Evolutionary conservation across 2,888 invertebrate genomes (phyloP).

Genomic region (Drosophila mettleri): DNA sequence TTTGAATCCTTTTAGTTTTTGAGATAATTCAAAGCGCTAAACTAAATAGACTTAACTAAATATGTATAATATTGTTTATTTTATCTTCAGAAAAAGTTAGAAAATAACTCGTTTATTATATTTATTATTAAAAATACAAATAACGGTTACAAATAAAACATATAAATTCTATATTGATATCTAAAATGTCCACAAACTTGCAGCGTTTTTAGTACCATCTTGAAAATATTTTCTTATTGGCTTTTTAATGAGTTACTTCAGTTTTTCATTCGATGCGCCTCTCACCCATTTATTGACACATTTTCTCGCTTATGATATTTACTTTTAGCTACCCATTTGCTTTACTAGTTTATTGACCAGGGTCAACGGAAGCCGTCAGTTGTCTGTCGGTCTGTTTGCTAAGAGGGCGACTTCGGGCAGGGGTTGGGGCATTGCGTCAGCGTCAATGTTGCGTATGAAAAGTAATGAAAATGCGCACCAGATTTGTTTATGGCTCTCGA

Average conservation of each 20-base stretch:
- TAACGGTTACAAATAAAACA: background rate
- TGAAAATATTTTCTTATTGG: background rate
- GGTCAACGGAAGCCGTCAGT: slow-evolving; percentile 72
- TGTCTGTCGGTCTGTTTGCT: slow-evolving; percentile 28
- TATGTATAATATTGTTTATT: too few species aligned
- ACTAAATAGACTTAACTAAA: too few species aligned
- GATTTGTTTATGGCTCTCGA: slow-evolving; percentile 48
- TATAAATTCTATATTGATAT: background rate
- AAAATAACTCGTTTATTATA: too few species aligned
- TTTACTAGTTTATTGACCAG: slow-evolving; percentile 66
- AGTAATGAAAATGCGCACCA: slow-evolving; percentile 47
- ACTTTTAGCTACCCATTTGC: slow-evolving; percentile 42
- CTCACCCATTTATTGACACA: slow-evolving; percentile 53
- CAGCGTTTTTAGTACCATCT: background rate
- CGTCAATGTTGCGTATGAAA: slow-evolving; percentile 61
- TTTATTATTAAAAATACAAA: too few species aligned
- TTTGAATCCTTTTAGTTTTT: too few species aligned
- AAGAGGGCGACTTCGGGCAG: background rate
- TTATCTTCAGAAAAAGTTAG: too few species aligned
- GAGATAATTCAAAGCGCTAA: too few species aligned
- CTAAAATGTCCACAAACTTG: too few species aligned
- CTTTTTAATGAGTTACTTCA: slow-evolving; percentile 36
- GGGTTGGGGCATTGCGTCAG: slow-evolving; percentile 53
- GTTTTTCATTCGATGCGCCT: slow-evolving; percentile 17
- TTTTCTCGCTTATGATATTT: slow-evolving; percentile 54